phyloP scores from a whole-genome alignment of 1,140 invertebrate species.

The Dendrolimus punctatus region DNA sequence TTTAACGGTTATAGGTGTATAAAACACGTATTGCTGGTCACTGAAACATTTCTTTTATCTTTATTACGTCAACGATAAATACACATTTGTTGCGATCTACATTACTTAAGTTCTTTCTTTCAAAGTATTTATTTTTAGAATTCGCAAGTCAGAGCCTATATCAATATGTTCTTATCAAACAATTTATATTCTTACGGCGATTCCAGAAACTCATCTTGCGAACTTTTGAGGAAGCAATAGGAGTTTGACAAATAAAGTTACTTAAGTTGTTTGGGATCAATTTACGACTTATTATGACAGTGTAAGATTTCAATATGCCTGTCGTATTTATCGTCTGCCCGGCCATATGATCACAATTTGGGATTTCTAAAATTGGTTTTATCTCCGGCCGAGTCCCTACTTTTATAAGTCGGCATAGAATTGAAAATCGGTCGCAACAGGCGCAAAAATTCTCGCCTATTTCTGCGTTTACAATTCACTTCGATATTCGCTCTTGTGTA shows the following conservation, averaged over 20 bases:
- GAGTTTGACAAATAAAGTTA: constrained; percentile 28
- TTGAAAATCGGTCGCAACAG: constrained; percentile 31
- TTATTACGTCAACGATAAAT: constrained; percentile 20
- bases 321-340: constrained; percentile 54
- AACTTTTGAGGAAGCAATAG: constrained; percentile 16
- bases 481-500: constrained; percentile 36
- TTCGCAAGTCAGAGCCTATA: too few species aligned
- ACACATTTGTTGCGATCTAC: constrained; percentile 2
- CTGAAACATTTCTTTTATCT: constrained; percentile 48
- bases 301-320: constrained; percentile 54
- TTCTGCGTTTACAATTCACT: constrained; percentile 29
- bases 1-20: constrained; percentile 65
- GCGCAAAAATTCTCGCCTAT: constrained; percentile 39
- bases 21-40: constrained; percentile 56
- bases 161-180: neutral
- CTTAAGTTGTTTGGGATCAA: constrained; percentile 29
- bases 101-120: neutral
- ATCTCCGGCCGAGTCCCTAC: constrained; percentile 27
- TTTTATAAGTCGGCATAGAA: constrained; percentile 27
- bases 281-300: constrained; percentile 46
- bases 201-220: neutral
- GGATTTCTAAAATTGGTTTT: constrained; percentile 48
- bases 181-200: constrained; percentile 1
- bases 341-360: constrained; percentile 55
- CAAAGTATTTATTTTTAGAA: too few species aligned